A percentile compares a stretch with the other conserved stretches of the same genome.
phyloP scores from a whole-genome alignment of 1,140 invertebrate genomes.

The Drosophila sp. region DNA sequence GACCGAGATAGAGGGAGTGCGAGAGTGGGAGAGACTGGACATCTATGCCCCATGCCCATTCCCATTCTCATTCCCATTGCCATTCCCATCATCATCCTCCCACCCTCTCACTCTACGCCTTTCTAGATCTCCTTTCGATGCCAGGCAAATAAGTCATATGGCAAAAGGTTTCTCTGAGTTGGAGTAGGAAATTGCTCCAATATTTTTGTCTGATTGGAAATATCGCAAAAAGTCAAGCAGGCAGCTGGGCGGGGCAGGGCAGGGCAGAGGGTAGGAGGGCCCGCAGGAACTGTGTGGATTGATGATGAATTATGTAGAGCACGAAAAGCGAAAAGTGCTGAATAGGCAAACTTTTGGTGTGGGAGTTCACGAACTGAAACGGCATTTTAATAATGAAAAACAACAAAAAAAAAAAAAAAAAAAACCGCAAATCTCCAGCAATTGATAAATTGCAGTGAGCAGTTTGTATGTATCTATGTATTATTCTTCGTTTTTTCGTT shows the following conservation, averaged over 20 bases:
- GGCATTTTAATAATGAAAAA: conserved; percentile 19
- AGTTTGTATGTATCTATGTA: conserved; percentile 11
- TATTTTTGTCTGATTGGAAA: conserved; percentile 78
- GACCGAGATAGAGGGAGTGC: neutral
- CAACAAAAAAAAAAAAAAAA: neutral
- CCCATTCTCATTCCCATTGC: neutral
- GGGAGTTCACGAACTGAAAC: conserved; percentile 68
- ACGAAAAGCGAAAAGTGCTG: conserved; percentile 77
- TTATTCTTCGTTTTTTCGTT: conserved; percentile 28
- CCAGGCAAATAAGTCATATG: conserved; percentile 76
- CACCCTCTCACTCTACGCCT: conserved; percentile 14
- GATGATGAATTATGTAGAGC: conserved; percentile 83
- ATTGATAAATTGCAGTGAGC: conserved; percentile 30
- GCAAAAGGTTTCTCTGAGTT: conserved; percentile 43
- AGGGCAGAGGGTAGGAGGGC: conserved; percentile 17
- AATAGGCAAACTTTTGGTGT: conserved; percentile 49
- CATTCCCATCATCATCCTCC: neutral
- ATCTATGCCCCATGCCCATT: conserved; percentile 27
- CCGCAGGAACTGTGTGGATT: conserved; percentile 76
- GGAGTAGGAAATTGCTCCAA: conserved; percentile 74
- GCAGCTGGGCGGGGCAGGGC: neutral
- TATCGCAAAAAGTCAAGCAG: conserved; percentile 41
- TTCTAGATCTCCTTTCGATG: conserved; percentile 8
- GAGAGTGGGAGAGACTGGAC: conserved; percentile 52
- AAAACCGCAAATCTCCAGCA: conserved; percentile 3